Evolutionary conservation across 2,888 invertebrate species (phyloP).

Genomic region (Dynastes tityus): DNA sequence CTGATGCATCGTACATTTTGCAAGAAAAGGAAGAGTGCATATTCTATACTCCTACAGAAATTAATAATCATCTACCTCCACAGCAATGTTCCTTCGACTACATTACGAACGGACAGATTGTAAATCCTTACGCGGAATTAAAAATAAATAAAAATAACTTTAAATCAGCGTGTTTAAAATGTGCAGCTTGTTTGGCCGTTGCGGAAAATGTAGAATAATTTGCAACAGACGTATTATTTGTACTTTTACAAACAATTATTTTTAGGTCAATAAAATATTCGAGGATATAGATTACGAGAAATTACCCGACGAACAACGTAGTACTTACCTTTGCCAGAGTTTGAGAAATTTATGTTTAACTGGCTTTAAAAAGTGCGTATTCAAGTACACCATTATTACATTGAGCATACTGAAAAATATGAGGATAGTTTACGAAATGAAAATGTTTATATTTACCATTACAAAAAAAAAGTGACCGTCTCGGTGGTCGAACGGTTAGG

Average conservation of each 20-base stretch:
- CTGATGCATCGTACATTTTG: background rate
- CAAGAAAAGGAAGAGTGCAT: background rate
- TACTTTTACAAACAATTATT: constrained; percentile 19
- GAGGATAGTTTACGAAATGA: too few species aligned
- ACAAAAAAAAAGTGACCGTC: too few species aligned
- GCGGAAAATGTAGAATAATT: constrained; percentile 55
- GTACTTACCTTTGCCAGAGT: constrained; percentile 9
- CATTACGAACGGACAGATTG: constrained; percentile 23
- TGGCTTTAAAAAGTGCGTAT: constrained; percentile 55
- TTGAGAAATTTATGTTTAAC: constrained; percentile 53
- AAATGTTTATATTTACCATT: too few species aligned
- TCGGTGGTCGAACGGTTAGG: too few species aligned
- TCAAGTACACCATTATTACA: too few species aligned
- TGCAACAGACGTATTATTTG: background rate
- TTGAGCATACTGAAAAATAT: too few species aligned
- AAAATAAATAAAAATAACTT: constrained; percentile 15
- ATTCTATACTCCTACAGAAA: constrained; percentile 48
- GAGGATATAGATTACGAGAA: constrained; percentile 42
- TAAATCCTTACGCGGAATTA: constrained; percentile 51
- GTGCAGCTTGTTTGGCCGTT: constrained; percentile 57
- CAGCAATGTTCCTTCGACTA: constrained; percentile 42
- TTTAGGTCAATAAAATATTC: constrained; percentile 52
- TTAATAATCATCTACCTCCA: constrained; percentile 38
- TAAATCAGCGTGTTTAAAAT: constrained; percentile 56
- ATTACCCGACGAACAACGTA: background rate